A percentile compares a stretch with the other conserved stretches of the same genome.
These are phyloP conservation scores for Epinephelus cyanopodus DNA, from an alignment of 2,113 vertebrate genomes.

Conservation along the genomic window DNA sequence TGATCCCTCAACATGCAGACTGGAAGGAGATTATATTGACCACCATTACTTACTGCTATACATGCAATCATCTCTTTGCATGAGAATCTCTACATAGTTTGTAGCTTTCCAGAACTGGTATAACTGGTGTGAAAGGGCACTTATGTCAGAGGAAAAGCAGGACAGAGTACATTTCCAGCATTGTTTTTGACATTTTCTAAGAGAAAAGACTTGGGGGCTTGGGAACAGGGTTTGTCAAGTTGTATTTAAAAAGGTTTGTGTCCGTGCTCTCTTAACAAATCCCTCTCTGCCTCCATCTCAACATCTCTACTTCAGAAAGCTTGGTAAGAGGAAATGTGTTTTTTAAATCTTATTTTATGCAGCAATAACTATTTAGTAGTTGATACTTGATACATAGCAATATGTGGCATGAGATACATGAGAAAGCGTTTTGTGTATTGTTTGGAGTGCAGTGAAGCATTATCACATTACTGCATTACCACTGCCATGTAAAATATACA, in stretches of 20 bases:
- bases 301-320: not conserved
- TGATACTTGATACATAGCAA: not conserved
- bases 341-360: not conserved
- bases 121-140: no score
- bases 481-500: not conserved
- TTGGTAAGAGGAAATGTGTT: conserved; percentile 2
- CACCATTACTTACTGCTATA: not conserved
- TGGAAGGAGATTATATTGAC: not conserved
- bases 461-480: no score
- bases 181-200: no score
- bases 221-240: not conserved
- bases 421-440: not conserved
- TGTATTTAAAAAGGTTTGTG: conserved; percentile 4
- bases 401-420: not conserved
- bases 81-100: no score
- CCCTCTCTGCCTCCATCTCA: not conserved
- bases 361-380: not conserved
- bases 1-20: not conserved
- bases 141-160: no score
- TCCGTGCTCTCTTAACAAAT: not conserved
- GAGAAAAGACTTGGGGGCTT: not conserved
- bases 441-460: not conserved
- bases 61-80: no score
- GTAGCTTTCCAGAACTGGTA: no score
- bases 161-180: no score